Conservation (phyloP, 2,113 vertebrate genomes). For the Choloepus hoffmanni region DNA sequence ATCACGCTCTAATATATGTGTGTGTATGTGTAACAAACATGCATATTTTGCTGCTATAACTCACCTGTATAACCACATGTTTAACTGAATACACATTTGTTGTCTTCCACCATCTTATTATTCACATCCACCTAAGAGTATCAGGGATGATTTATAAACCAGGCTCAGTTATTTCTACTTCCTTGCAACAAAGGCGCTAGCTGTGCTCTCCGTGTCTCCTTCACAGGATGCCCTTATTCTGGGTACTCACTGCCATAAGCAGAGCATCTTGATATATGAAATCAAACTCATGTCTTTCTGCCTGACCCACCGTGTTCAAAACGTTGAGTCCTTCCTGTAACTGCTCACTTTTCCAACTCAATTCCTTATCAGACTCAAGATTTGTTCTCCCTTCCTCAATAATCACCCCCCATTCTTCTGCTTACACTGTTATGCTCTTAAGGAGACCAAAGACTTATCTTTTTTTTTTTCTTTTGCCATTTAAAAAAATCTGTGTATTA, state of each 20-base stretch:
- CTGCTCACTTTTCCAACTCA: not conserved
- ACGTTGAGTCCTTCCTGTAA: not conserved
- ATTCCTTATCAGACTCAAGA: not conserved
- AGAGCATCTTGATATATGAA: not conserved
- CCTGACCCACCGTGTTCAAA: not conserved
- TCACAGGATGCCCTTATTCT: not conserved
- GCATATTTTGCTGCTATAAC: not conserved
- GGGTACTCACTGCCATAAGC: not conserved
- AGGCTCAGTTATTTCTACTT: not conserved
- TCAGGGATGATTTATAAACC: not conserved
- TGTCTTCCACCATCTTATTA: not conserved
- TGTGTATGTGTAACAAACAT: not conserved
- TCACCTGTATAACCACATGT: not conserved
- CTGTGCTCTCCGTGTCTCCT: not conserved
- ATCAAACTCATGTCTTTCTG: not conserved
- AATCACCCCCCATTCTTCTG: not conserved
- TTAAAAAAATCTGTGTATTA: not conserved
- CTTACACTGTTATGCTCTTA: not conserved
- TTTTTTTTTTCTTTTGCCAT: not conserved
- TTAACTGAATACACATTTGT: not conserved
- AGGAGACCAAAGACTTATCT: not conserved
- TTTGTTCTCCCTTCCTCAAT: not conserved
- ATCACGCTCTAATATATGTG: not conserved
- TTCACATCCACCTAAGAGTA: fast-evolving
- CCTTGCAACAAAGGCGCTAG: not conserved